Percentiles rank a stretch among this genome's conserved stretches.
Conservation (phyloP, 1,140 invertebrate species). For the Tetramorium simillimum region DNA sequence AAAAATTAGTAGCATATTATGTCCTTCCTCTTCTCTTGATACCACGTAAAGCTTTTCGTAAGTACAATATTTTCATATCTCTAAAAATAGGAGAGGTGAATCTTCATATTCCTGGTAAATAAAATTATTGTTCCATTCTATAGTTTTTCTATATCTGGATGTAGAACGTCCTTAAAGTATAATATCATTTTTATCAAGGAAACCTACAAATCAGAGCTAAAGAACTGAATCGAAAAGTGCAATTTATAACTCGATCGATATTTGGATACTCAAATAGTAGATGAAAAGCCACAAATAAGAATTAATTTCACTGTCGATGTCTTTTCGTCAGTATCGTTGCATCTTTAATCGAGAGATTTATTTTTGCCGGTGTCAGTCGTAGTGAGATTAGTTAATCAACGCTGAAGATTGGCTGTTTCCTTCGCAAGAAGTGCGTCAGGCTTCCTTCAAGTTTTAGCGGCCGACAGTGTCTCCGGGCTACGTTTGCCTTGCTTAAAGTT, state of each 20-base stretch:
- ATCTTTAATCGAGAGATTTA: slow-evolving; percentile 50
- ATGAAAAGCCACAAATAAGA: background rate
- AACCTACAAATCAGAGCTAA: background rate
- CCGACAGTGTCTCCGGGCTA: slow-evolving; percentile 30
- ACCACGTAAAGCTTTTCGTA: too few species aligned
- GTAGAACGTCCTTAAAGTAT: background rate
- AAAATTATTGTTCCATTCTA: too few species aligned
- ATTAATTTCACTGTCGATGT: slow-evolving; percentile 12
- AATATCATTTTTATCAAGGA: background rate
- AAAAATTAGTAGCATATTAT: too few species aligned
- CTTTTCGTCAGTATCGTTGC: slow-evolving; percentile 24
- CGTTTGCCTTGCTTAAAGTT: slow-evolving; percentile 42
- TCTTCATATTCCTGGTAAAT: too few species aligned
- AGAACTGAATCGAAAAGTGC: background rate
- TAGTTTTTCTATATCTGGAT: background rate
- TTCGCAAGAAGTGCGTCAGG: slow-evolving; percentile 22
- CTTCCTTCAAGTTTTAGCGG: slow-evolving; percentile 45
- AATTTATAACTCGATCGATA: slow-evolving; percentile 23
- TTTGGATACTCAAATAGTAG: slow-evolving; percentile 6
- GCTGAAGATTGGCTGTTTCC: slow-evolving; percentile 50
- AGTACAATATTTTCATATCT: too few species aligned
- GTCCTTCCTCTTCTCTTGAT: too few species aligned
- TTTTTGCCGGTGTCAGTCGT: slow-evolving; percentile 37
- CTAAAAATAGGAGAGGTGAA: too few species aligned
- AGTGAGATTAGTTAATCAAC: slow-evolving; percentile 59